These are phyloP conservation scores for Sebastes reedi DNA, from an alignment of 2,797 vertebrate species.

Conservation along the genomic window DNA sequence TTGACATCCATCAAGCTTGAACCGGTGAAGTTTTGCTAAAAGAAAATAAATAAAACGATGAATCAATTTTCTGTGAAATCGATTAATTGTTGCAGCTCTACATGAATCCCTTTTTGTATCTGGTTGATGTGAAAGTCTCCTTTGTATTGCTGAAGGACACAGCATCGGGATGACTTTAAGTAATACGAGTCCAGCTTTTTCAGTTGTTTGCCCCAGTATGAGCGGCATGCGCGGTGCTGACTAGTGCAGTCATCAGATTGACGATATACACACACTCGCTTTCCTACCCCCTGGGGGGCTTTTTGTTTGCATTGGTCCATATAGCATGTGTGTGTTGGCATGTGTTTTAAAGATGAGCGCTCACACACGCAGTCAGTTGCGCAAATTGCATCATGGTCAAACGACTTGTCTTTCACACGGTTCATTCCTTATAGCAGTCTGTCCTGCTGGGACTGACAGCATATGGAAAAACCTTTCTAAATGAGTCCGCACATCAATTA, in stretches of 20 bases:
- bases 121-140: background rate
- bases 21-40: background rate
- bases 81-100: background rate
- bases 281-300: slow-evolving; percentile 27
- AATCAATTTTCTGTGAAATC: background rate
- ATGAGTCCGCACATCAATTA: slow-evolving; percentile 77
- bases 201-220: slow-evolving; percentile 61
- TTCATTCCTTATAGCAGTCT: slow-evolving; percentile 72
- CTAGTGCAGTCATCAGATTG: slow-evolving; percentile 44
- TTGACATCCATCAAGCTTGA: background rate
- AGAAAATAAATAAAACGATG: background rate
- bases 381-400: slow-evolving; percentile 75
- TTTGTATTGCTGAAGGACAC: background rate
- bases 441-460: slow-evolving; percentile 83
- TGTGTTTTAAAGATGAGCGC: slow-evolving; percentile 77
- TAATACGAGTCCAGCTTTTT: slow-evolving; percentile 49
- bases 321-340: slow-evolving; percentile 63
- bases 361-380: slow-evolving; percentile 23
- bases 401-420: slow-evolving; percentile 80
- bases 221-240: slow-evolving; percentile 52
- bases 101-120: background rate
- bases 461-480: slow-evolving; percentile 80
- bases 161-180: background rate
- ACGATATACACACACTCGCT: slow-evolving; percentile 27
- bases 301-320: slow-evolving; percentile 74